These are phyloP conservation scores for Clarias pachynema DNA, from an alignment of 2,797 vertebrate species.

Conservation along the genomic window DNA sequence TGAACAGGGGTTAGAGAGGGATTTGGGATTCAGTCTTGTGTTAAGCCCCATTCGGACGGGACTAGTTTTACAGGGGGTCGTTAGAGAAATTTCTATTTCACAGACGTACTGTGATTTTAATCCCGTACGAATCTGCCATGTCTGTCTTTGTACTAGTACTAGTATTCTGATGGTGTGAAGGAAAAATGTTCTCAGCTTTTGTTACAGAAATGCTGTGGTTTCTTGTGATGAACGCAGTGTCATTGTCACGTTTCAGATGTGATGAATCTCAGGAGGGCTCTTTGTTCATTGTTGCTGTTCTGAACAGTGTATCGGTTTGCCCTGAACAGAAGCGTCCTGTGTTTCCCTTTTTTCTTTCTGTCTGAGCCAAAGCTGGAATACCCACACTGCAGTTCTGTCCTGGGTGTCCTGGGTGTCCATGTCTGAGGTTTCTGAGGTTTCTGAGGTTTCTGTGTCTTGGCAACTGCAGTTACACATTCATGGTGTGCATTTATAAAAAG, in stretches of 20 bases:
- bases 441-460: conserved; percentile 1
- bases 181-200: neutral
- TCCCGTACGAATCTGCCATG: too few relatives aligned
- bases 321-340: conserved; percentile 13
- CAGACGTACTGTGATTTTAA: too few relatives aligned
- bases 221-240: neutral
- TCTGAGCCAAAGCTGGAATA: conserved; percentile 3
- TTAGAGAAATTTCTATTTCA: too few relatives aligned
- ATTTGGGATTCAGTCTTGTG: too few relatives aligned
- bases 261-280: neutral
- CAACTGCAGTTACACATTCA: neutral
- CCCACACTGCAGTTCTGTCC: conserved; percentile 8
- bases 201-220: neutral
- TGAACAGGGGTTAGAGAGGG: too few relatives aligned
- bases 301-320: conserved; percentile 33
- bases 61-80: too few relatives aligned
- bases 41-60: too few relatives aligned
- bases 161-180: neutral
- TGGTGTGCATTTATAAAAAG: neutral
- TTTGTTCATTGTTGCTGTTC: neutral
- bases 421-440: neutral
- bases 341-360: neutral
- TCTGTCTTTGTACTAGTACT: too few relatives aligned
- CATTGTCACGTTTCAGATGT: neutral
- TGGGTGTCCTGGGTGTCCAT: neutral